Evolutionary conservation across 2,113 vertebrate species (phyloP).

Genomic region (Genyomyrus donnyi): DNA sequence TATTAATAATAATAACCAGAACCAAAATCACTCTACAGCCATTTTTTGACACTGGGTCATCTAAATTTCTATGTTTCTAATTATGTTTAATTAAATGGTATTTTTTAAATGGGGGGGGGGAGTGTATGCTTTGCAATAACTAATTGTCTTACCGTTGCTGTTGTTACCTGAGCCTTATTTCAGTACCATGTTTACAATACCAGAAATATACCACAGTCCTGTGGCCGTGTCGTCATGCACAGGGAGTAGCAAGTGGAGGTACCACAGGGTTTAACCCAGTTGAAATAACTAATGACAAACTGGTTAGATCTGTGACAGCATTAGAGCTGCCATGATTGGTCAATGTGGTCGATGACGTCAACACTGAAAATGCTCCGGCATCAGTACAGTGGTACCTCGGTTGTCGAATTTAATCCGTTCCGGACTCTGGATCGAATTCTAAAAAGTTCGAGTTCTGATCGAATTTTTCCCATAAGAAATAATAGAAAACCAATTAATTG

Average conservation of each 20-base stretch:
- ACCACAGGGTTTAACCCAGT: not conserved
- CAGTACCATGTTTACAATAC: not conserved
- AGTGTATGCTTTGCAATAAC: constrained; percentile 1
- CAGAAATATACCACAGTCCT: not conserved
- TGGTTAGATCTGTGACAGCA: not conserved
- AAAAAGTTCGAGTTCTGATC: no score
- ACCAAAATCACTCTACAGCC: not conserved
- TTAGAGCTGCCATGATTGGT: no score
- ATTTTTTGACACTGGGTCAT: not conserved
- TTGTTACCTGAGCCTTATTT: not conserved
- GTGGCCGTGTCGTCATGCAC: not conserved
- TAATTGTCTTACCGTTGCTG: not conserved
- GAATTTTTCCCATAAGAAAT: no score
- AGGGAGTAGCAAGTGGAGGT: not conserved
- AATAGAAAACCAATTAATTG: no score
- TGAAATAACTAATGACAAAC: not conserved
- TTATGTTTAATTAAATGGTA: not conserved
- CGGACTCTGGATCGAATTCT: no score
- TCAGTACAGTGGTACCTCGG: no score
- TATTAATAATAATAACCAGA: not conserved
- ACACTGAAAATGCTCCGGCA: no score
- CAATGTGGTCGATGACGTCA: no score
- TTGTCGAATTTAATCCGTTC: no score
- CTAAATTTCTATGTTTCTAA: not conserved
- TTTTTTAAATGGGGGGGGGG: not conserved